phyloP scores from a whole-genome alignment of 2,888 invertebrate genomes.

The Andrena fulva region DNA sequence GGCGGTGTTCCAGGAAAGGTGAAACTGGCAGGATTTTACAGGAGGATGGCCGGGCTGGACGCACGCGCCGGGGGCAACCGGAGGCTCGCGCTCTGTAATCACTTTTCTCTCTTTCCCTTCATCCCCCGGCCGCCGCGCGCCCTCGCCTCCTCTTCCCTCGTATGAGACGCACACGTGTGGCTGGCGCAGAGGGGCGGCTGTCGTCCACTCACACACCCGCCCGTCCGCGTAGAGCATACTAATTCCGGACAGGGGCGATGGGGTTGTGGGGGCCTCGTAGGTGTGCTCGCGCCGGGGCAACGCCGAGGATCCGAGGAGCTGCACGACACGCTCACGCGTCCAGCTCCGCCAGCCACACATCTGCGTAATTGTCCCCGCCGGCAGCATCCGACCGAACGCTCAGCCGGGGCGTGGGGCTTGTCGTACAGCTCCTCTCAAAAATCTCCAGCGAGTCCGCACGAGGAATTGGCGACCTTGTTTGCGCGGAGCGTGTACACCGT shows the following conservation, averaged over 20 bases:
- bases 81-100: conserved; percentile 84
- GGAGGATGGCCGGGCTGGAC: conserved; percentile 76
- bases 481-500: not conserved
- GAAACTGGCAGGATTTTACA: conserved; percentile 68
- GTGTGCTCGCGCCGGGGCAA: conserved; percentile 61
- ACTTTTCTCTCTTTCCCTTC: conserved; percentile 74
- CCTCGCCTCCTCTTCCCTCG: conserved; percentile 25
- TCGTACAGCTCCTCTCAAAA: conserved; percentile 74
- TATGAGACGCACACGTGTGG: conserved; percentile 67
- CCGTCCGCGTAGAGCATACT: conserved; percentile 75
- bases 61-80: conserved; percentile 84
- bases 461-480: not conserved
- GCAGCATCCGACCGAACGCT: conserved; percentile 79
- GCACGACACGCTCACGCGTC: conserved; percentile 76
- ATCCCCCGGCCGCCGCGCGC: not conserved
- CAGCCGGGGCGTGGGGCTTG: conserved; percentile 66
- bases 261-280: conserved; percentile 67
- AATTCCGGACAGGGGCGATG: conserved; percentile 75
- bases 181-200: conserved; percentile 52
- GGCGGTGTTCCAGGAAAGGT: conserved; percentile 70
- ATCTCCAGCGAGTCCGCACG: not conserved
- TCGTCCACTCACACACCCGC: conserved; percentile 54
- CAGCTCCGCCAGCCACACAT: conserved; percentile 78
- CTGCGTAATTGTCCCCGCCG: conserved; percentile 85
- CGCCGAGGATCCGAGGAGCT: conserved; percentile 57